phyloP scores from a whole-genome alignment of 2,113 vertebrate species.

The Psephotus haematonotus region DNA sequence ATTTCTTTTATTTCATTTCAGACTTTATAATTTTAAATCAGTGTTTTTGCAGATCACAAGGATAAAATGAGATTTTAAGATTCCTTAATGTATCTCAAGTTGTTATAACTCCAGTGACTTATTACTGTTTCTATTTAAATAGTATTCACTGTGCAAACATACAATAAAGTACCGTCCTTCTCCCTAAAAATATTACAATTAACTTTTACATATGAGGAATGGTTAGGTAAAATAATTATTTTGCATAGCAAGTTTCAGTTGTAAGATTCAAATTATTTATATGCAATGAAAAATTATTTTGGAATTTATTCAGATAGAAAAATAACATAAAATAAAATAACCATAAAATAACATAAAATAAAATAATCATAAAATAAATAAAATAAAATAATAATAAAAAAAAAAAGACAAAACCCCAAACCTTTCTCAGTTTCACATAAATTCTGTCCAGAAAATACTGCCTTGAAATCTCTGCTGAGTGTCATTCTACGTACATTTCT shows the following conservation, averaged over 20 bases:
- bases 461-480: background rate
- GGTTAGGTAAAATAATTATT: background rate
- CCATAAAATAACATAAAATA: too few relatives aligned
- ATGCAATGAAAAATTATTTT: background rate
- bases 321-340: background rate
- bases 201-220: background rate
- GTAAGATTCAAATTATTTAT: background rate
- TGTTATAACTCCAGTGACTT: background rate
- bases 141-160: background rate
- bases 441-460: background rate
- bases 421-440: background rate
- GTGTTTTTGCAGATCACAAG: background rate
- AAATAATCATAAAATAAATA: background rate
- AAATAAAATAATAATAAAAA: background rate
- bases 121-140: background rate
- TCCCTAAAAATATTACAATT: background rate
- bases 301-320: background rate
- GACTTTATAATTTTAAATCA: background rate
- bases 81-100: background rate
- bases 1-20: background rate
- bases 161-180: background rate
- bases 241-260: background rate
- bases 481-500: background rate
- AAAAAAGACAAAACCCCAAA: background rate
- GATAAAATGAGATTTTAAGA: background rate